A percentile compares a stretch with the other conserved stretches of the same genome.
phyloP scores from a whole-genome alignment of 2,888 invertebrate genomes.

The Torymus tubicola region DNA sequence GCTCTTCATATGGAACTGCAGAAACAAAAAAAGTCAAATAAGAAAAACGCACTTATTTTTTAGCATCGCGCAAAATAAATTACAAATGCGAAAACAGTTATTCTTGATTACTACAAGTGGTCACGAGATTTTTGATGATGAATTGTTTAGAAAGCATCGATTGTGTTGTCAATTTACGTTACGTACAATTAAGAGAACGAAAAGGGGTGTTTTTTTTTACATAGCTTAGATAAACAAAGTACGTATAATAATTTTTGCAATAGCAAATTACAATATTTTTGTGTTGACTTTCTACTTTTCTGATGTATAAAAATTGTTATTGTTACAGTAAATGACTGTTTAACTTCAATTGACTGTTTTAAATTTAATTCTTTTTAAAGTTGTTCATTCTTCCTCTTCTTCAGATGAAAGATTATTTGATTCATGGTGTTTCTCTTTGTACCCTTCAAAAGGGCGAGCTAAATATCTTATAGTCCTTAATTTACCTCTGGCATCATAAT shows the following conservation, averaged over 20 bases:
- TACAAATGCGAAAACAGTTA: constrained; percentile 39
- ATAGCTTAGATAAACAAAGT: constrained; percentile 38
- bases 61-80: constrained; percentile 39
- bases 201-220: constrained; percentile 51
- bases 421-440: constrained; percentile 77
- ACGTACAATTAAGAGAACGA: constrained; percentile 27
- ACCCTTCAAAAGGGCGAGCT: constrained; percentile 85
- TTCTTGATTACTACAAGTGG: constrained; percentile 49
- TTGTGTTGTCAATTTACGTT: constrained; percentile 42
- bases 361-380: not conserved
- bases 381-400: constrained; percentile 10
- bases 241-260: constrained; percentile 49
- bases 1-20: constrained; percentile 87
- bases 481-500: constrained; percentile 86
- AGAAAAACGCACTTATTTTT: constrained; percentile 53
- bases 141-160: constrained; percentile 32
- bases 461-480: constrained; percentile 86
- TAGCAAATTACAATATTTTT: constrained; percentile 57
- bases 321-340: constrained; percentile 68
- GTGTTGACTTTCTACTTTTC: constrained; percentile 58
- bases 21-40: constrained; percentile 77
- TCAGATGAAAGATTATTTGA: constrained; percentile 28
- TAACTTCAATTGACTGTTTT: constrained; percentile 54
- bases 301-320: constrained; percentile 67
- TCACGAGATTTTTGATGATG: constrained; percentile 43